Evolutionary conservation across 2,888 invertebrate species (phyloP), one percentile per base, ranked within the genome.

Genomic region (Heteromyza rotundicornis): DNA sequence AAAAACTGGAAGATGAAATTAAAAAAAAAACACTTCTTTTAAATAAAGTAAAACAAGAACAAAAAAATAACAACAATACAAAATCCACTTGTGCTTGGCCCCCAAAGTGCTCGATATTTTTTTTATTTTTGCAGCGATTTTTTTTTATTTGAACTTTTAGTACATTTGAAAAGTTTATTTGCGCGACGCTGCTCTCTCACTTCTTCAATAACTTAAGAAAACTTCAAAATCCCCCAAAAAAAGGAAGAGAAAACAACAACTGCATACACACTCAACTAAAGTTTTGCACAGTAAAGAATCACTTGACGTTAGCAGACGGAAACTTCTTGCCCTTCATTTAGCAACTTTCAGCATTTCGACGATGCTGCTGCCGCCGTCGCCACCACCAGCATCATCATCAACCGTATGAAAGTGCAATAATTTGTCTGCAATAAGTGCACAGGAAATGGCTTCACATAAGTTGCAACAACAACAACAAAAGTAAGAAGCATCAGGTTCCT

Each of bases 111-210:
- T 27, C 5, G 5, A 27, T 27, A 27, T 27, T 27, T 27, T n/a
- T 7, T 27, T 27, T 27, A 10, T 27, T 40, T 40, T 40, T 10
- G 40, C 40, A 47, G 5, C 10, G 40, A 47, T n/a, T 40, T n/a
- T n/a, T 14, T 40, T 7, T 40, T 40, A n/a, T 40, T 40, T 32
- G 32, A 32, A 32, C 32, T 40, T 40, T 40, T 40, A 40, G 40
- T 40, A 10, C 40, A 47, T 47, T 47, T 47, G 47, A 47, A 47
- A 47, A 47, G 47, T 47, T 47, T 20, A 19, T 47, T 47, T 47
- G 19, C 47, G 47, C n/a, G n/a, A n/a, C n/a, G n/a, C n/a, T n/a
- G n/a, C n/a, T n/a, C n/a, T n/a, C 47, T 47, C 47, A 47, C 47
- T 47, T 47, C 20, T 47, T 17, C 47, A 47, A 47, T 47, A 20